A percentile compares a stretch with the other conserved stretches of the same genome.
Conservation (phyloP, 2,113 vertebrate genomes). For the Entosphenus tridentatus region DNA sequence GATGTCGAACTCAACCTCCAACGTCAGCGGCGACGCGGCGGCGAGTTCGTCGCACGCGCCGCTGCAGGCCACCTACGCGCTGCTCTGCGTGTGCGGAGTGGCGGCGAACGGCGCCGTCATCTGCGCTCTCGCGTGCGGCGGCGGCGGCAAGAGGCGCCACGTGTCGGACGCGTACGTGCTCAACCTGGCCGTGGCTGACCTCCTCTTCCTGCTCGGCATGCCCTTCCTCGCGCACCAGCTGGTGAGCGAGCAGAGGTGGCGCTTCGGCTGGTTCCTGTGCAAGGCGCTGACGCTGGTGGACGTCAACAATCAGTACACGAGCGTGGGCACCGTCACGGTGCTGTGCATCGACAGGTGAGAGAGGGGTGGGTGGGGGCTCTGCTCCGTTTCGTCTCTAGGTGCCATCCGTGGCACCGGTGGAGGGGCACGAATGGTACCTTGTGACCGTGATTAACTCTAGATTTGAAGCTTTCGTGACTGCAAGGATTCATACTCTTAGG, state of each 20-base stretch:
- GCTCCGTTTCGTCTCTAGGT: too few relatives aligned
- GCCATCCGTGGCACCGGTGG: too few relatives aligned
- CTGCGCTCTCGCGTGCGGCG: slow-evolving; percentile 22
- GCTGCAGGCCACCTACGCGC: too few relatives aligned
- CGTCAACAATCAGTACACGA: slow-evolving; percentile 43
- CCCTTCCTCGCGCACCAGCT: slow-evolving; percentile 45
- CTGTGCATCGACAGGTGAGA: slow-evolving; percentile 38
- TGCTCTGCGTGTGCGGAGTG: slow-evolving; percentile 30
- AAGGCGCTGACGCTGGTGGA: slow-evolving; percentile 40
- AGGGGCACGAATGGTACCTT: too few relatives aligned
- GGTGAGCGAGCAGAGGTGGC: slow-evolving; percentile 36
- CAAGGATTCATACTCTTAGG: too few relatives aligned
- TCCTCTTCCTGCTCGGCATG: slow-evolving; percentile 40
- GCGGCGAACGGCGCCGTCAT: slow-evolving; percentile 35
- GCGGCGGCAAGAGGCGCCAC: slow-evolving; percentile 32
- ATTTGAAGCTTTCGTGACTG: too few relatives aligned
- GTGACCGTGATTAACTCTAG: too few relatives aligned
- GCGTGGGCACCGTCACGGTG: slow-evolving; percentile 36
- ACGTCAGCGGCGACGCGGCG: too few relatives aligned
- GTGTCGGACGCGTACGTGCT: slow-evolving; percentile 41
- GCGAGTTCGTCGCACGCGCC: too few relatives aligned
- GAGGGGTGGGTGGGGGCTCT: too few relatives aligned
- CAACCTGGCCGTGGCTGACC: slow-evolving; percentile 35
- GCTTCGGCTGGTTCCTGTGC: slow-evolving; percentile 40
- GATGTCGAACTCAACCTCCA: too few relatives aligned